Evolutionary conservation across 1,140 invertebrate species (phyloP).

Genomic region (Phortica variegata): DNA sequence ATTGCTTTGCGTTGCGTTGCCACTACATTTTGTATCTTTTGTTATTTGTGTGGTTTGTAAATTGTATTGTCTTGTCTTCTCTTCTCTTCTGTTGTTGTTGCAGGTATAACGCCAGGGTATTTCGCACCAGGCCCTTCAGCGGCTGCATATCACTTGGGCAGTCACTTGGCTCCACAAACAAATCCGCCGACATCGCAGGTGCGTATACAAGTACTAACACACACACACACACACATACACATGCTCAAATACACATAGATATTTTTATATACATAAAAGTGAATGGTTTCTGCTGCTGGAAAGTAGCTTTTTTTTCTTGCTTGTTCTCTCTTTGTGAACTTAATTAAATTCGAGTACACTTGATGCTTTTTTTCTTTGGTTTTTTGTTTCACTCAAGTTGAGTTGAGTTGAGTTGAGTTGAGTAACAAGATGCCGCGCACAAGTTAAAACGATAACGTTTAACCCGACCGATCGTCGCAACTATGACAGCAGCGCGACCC

Average conservation of each 20-base stretch:
- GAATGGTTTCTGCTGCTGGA: too few relatives aligned
- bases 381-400: constrained; percentile 2
- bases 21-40: constrained; percentile 35
- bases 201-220: too few relatives aligned
- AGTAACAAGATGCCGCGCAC: constrained; percentile 20
- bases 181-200: constrained; percentile 56
- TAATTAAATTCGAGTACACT: too few relatives aligned
- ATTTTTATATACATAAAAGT: too few relatives aligned
- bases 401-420: constrained; percentile 7
- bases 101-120: constrained; percentile 57
- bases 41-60: constrained; percentile 2
- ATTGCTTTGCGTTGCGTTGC: constrained; percentile 2
- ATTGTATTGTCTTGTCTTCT: background rate
- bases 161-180: constrained; percentile 53
- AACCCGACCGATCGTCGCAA: too few relatives aligned
- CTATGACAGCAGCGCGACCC: too few relatives aligned
- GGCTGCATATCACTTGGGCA: constrained; percentile 57
- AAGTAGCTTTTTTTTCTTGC: too few relatives aligned
- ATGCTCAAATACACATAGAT: background rate
- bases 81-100: constrained; percentile 28
- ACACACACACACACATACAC: too few relatives aligned
- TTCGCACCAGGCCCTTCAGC: constrained; percentile 55
- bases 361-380: constrained; percentile 1
- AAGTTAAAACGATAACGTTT: constrained; percentile 34
- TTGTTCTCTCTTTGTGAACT: too few relatives aligned